Evolutionary conservation across 2,113 vertebrate species (phyloP).

Genomic region (Phasianus colchicus): DNA sequence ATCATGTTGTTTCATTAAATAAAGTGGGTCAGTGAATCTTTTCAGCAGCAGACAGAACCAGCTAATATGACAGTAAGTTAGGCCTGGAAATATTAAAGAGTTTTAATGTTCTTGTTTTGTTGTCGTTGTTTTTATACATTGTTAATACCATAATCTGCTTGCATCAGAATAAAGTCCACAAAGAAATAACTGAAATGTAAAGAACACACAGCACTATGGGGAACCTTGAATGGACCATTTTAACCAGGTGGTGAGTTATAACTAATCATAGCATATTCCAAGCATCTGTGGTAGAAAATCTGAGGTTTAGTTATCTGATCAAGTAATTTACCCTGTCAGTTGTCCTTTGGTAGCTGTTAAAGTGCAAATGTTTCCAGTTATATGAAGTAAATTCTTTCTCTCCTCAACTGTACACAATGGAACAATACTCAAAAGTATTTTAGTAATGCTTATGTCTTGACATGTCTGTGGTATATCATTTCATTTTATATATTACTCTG

Average conservation of each 20-base stretch:
- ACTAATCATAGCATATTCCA: background rate
- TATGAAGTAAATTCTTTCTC: background rate
- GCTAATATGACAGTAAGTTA: background rate
- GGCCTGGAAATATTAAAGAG: background rate
- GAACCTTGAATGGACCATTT: background rate
- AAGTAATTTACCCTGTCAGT: background rate
- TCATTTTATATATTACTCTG: background rate
- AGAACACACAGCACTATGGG: background rate
- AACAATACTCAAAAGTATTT: background rate
- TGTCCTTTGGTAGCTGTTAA: background rate
- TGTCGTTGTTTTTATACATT: background rate
- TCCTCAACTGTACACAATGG: background rate
- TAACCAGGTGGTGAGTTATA: background rate
- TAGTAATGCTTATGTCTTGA: background rate
- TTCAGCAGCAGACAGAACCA: background rate
- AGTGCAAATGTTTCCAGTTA: background rate
- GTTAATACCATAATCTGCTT: background rate
- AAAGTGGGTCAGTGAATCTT: background rate
- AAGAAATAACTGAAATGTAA: background rate
- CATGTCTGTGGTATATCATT: background rate
- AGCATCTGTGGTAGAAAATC: background rate
- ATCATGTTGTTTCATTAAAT: background rate
- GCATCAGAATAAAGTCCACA: background rate
- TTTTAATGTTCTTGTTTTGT: background rate
- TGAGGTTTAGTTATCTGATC: background rate